Conservation (phyloP, 2,113 vertebrate species). For the Probosciger aterrimus region DNA sequence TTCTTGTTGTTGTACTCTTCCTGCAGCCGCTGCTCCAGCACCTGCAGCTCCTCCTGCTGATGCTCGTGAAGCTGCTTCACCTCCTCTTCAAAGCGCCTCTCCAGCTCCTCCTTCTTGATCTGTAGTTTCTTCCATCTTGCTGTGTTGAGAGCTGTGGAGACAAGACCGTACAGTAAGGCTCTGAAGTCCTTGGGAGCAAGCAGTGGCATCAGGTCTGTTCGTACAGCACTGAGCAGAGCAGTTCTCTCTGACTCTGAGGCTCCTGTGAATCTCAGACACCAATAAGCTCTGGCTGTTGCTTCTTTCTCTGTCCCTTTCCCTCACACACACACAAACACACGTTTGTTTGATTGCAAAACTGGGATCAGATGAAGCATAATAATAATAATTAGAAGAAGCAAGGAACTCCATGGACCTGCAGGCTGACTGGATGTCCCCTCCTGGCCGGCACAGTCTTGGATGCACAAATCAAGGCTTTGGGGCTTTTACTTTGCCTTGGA, state of each 20-base stretch:
- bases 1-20: conserved; percentile 69
- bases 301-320: background rate
- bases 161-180: background rate
- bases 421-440: background rate
- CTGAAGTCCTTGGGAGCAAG: background rate
- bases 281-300: fast-evolving
- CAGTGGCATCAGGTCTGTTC: background rate
- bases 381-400: background rate
- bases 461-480: background rate
- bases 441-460: background rate
- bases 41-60: conserved; percentile 83
- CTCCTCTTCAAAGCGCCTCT: conserved; percentile 82
- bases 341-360: background rate
- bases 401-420: background rate
- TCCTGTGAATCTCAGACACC: background rate
- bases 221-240: background rate
- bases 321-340: too few species aligned
- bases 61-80: conserved; percentile 75
- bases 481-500: background rate
- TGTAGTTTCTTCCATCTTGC: conserved; percentile 85
- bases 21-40: conserved; percentile 80
- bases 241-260: fast-evolving
- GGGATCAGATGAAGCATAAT: background rate
- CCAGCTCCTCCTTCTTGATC: conserved; percentile 88
- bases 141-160: conserved; percentile 79